Evolutionary conservation across 2,888 invertebrate species (phyloP), one percentile per base, ranked within the genome.

Genomic region (Dione vanillae): DNA sequence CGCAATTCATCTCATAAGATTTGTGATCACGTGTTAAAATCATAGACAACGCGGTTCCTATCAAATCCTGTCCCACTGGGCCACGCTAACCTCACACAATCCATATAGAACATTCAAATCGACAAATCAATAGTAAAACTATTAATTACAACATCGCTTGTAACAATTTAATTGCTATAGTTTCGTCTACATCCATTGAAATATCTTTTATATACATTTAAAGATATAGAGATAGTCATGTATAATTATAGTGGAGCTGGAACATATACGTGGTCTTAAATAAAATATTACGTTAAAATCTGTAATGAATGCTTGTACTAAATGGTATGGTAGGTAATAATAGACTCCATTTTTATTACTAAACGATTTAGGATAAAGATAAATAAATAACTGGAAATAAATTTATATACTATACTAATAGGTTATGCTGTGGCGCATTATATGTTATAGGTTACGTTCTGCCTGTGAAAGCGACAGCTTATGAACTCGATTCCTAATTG

Each of bases 91-190:
- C 27, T 27, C 27, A 27, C 5, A 45, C n/a, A n/a, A 7, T 8
- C n/a, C 8, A 45, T 45, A 45, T 45, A n/a, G n/a, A n/a, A n/a
- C 7, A 47, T 7, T 47, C n/a, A 14, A 45, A 6, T 12, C 45
- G 8, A 47, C n/a, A 47, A 27, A 8, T 47, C n/a, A 47, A 47
- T n/a, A 47, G 16, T 47, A 45, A 45, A 45, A 45, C 45, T 47
- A 47, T 47, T n/a, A 47, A 47, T 47, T 47, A 47, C 8, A 7
- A n/a, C 45, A n/a, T 45, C 52, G 12, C 6, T n/a, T 20, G 16
- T 61, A 61, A 43, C n/a, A 45, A 7, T 45, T 61, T 61, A 61
- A 61, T 61, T 45, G 35, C 45, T 61, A 61, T 45, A 12, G 27
- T 45, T 61, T 11, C 27, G 27, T 11, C 43, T 43, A n/a, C 27